Conservation (phyloP, 2,797 vertebrate species). For the Catamblyrhynchus diadema region DNA sequence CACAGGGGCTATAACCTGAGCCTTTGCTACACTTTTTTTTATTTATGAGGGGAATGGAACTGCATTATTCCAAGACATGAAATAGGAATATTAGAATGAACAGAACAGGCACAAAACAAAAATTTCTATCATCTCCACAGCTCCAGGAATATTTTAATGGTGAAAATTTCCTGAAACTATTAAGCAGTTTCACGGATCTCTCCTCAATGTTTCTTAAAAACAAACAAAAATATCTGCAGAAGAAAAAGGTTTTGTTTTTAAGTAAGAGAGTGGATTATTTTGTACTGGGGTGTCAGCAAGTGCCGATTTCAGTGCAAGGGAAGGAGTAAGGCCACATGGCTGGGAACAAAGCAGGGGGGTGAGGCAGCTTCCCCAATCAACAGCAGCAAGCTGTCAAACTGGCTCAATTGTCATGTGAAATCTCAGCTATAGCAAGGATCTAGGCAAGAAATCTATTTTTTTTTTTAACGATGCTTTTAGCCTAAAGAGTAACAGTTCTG, state of each 20-base stretch:
- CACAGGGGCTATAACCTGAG: background rate
- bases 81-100: background rate
- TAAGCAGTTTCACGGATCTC: background rate
- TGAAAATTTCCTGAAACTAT: background rate
- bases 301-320: background rate
- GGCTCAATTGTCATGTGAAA: slow-evolving; percentile 37
- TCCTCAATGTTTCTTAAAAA: background rate
- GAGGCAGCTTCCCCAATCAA: background rate
- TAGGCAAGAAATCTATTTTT: background rate
- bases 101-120: background rate
- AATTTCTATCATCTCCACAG: background rate
- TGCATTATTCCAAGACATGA: background rate
- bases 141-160: background rate
- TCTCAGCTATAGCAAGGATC: background rate
- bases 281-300: background rate
- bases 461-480: background rate
- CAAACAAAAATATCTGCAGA: background rate
- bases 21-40: background rate
- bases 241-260: background rate
- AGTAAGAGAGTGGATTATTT: background rate
- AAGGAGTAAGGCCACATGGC: slow-evolving; percentile 6
- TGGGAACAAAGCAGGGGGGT: slow-evolving; percentile 20
- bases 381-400: slow-evolving; percentile 5
- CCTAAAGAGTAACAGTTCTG: background rate
- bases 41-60: background rate